These are phyloP conservation scores for Hippolais icterina DNA, from an alignment of 2,113 vertebrate species.

Conservation along the genomic window DNA sequence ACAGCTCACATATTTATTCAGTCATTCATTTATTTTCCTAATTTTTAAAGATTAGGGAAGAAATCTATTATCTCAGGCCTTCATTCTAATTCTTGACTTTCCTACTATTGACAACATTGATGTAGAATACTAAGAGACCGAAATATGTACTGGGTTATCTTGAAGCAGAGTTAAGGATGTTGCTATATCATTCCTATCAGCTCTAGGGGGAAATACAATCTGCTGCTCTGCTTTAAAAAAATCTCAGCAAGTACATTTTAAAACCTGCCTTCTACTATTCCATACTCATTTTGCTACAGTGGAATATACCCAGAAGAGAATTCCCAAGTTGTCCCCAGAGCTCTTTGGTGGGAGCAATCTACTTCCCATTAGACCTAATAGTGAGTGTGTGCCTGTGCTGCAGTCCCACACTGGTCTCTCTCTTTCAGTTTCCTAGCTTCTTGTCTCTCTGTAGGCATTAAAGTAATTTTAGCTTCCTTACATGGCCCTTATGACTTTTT, in stretches of 20 bases:
- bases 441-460: not conserved
- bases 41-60: not conserved
- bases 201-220: not conserved
- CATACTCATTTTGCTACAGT: not conserved
- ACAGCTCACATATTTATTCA: not conserved
- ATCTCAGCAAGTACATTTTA: not conserved
- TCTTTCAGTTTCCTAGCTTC: not conserved
- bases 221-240: not conserved
- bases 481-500: not conserved
- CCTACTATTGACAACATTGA: not conserved
- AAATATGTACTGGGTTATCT: not conserved
- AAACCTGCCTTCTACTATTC: not conserved
- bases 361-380: not conserved
- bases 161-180: not conserved
- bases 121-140: not conserved
- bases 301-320: not conserved
- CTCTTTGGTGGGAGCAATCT: not conserved
- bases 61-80: not conserved
- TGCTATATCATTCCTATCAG: not conserved
- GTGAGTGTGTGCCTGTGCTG: not conserved
- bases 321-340: not conserved
- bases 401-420: not conserved
- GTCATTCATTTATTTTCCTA: not conserved
- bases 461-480: not conserved
- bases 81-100: not conserved